phyloP scores from a whole-genome alignment of 1,140 invertebrate species.

The Diabrotica undecimpunctata region DNA sequence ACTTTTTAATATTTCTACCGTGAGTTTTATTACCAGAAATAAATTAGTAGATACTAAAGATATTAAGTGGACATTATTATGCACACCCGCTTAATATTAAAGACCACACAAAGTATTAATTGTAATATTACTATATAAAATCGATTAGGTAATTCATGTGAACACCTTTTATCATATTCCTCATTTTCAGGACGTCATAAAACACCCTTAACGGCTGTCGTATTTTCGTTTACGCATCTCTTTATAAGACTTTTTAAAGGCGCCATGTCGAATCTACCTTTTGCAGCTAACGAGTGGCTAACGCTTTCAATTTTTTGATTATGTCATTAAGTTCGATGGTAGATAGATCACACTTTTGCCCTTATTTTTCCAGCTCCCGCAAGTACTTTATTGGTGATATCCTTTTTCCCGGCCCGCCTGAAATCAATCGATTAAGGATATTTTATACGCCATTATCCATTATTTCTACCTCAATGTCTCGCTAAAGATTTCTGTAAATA shows the following conservation, averaged over 20 bases:
- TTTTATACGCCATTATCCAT: slow-evolving; percentile 2
- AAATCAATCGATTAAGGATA: slow-evolving; percentile 2
- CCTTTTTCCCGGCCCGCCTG: not conserved
- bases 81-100: no score
- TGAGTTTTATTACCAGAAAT: no score
- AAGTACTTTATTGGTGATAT: slow-evolving; percentile 2
- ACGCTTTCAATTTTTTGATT: slow-evolving; percentile 1
- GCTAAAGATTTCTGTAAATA: not conserved
- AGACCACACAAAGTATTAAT: no score
- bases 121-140: no score
- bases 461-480: not conserved
- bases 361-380: not conserved
- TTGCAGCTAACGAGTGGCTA: not conserved
- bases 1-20: no score
- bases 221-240: not conserved
- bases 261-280: not conserved
- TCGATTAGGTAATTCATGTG: no score
- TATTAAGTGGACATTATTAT: no score
- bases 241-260: slow-evolving; percentile 3
- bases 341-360: slow-evolving; percentile 1
- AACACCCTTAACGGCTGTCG: not conserved
- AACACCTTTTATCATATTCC: no score
- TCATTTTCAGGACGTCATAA: no score
- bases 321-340: slow-evolving; percentile 1
- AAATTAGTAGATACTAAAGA: no score